phyloP scores from a whole-genome alignment of 2,888 invertebrate species.

The Tipula vernalis region DNA sequence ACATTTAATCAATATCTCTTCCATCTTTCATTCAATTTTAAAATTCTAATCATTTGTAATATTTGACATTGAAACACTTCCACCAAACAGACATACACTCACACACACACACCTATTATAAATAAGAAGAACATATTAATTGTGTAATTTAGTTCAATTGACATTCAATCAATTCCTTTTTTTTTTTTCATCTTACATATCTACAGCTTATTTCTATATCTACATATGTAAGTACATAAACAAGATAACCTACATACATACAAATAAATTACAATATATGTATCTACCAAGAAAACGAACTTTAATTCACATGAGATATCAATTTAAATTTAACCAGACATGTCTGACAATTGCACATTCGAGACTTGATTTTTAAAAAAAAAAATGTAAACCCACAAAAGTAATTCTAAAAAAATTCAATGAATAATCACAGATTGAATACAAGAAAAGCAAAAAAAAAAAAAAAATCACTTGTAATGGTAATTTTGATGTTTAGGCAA shows the following conservation, averaged over 20 bases:
- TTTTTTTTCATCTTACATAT: neutral
- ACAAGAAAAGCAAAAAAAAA: neutral
- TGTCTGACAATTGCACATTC: neutral
- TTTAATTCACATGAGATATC: neutral
- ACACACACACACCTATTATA: neutral
- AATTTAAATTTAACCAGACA: neutral
- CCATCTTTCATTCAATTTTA: neutral
- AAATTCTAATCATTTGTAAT: neutral
- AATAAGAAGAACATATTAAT: neutral
- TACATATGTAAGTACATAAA: neutral
- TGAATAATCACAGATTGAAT: neutral
- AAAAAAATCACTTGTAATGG: neutral
- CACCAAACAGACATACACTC: neutral
- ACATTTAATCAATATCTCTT: neutral
- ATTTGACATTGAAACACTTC: neutral
- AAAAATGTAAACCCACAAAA: neutral
- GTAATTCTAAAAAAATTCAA: neutral
- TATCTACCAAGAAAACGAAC: neutral
- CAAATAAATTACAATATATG: neutral
- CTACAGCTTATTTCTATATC: neutral
- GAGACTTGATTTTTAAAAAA: neutral
- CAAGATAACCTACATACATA: neutral
- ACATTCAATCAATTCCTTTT: neutral
- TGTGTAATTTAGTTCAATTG: neutral
- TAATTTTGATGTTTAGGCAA: neutral